phyloP scores from a whole-genome alignment of 2,888 invertebrate species.

The Melieria crassipennis region DNA sequence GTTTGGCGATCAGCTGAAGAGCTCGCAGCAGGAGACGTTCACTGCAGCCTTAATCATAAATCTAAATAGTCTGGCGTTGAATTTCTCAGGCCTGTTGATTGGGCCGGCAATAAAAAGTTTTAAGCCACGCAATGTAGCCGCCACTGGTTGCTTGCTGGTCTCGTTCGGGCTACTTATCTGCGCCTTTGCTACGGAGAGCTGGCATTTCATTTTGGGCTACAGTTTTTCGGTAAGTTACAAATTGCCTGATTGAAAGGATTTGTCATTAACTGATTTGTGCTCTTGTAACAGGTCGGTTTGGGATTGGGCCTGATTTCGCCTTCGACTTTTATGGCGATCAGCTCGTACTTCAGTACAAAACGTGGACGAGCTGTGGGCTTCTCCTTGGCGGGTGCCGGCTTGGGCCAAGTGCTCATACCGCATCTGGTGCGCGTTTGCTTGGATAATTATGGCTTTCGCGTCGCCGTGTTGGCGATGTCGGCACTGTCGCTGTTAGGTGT shows the following conservation, averaged over 20 bases:
- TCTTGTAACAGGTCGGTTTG: conserved; percentile 67
- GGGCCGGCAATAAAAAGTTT: conserved; percentile 73
- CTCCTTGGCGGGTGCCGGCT: conserved; percentile 79
- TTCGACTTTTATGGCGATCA: conserved; percentile 77
- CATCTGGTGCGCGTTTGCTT: conserved; percentile 75
- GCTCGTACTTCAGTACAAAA: conserved; percentile 74
- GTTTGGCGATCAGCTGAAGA: conserved; percentile 73
- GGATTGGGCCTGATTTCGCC: conserved; percentile 78
- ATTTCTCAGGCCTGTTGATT: conserved; percentile 72
- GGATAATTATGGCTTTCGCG: conserved; percentile 73
- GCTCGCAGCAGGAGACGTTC: conserved; percentile 73
- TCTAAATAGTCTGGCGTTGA: conserved; percentile 69
- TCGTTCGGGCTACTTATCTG: conserved; percentile 69
- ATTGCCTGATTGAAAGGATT: not conserved
- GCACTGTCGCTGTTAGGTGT: conserved; percentile 74
- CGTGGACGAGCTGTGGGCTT: conserved; percentile 80
- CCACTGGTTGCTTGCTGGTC: conserved; percentile 68
- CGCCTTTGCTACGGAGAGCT: conserved; percentile 67
- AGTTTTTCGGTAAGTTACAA: conserved; percentile 68
- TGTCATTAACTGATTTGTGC: not conserved
- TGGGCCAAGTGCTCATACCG: conserved; percentile 80
- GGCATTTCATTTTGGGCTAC: conserved; percentile 70
- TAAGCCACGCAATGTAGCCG: conserved; percentile 69
- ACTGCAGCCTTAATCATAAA: conserved; percentile 77
- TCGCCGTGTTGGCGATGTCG: conserved; percentile 73